Base-by-base conservation (phyloP, 2,888 invertebrate species). In the Cerceris ruficornis region DNA sequence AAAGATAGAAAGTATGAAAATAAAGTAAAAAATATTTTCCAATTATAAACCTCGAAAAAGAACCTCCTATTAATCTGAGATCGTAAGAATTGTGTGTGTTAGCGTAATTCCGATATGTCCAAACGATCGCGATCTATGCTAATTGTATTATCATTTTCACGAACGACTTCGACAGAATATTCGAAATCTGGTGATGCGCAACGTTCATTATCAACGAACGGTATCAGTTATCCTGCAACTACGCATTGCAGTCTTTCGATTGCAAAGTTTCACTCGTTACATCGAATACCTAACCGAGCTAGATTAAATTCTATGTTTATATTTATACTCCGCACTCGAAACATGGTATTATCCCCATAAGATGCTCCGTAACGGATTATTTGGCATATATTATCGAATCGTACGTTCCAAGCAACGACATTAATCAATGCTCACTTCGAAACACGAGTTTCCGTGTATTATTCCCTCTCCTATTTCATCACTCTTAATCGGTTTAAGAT, bases 351-450 rank as follows among this genome's bases (percentile, higher is more conserved):
- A 7, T 54, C 15, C 54, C n/a, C 54, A n/a, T 54, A 54, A 64
- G 13, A 55, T 55, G 55, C 9, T 50, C 57, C 46, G 8, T 52
- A 50, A 46, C n/a, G 6, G 61, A 66, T 67, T 52, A 59, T 67
- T 75, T 67, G 75, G 71, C 62, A 75, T 71, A 62, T 60, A 57
- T 52, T 13, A 13, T 50, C 66, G 66, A 41, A 66, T 52, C 42
- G 11, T 55, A n/a, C 41, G 43, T n/a, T n/a, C 13, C 57, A 14
- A n/a, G 4, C 6, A 28, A 55, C 14, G 14, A 57, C 43, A 70
- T 52, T 7, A n/a, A 15, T 39, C 2, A 13, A 49, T 41, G 13
- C 50, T 17, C 5, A 57, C n/a, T 28, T 57, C 17, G 8, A 39
- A 57, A n/a, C 57, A n/a, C 8, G 11, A 6, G 54, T 46, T 8